A percentile compares a stretch with the other conserved stretches of the same genome.
These are phyloP conservation scores for Aurelia coerulea DNA, from an alignment of 30 jellyfish, hydroid and myxozoan species.

Conservation along the genomic window DNA sequence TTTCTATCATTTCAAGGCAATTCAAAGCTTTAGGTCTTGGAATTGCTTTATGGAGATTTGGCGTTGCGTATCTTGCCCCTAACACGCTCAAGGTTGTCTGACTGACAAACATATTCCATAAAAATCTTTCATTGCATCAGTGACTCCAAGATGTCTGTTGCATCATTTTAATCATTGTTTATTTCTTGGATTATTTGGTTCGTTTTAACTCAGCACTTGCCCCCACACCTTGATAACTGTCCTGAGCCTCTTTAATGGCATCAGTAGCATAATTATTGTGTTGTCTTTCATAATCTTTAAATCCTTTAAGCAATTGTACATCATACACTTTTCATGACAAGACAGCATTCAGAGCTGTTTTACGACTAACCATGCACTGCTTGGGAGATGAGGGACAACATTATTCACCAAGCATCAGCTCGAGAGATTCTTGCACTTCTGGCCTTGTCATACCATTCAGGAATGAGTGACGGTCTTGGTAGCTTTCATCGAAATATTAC, in stretches of 20 bases:
- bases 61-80: conserved; percentile 13
- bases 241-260: background rate
- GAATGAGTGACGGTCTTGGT: too few species aligned
- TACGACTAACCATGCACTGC: too few species aligned
- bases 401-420: conserved; percentile 33
- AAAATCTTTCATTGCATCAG: background rate
- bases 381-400: too few species aligned
- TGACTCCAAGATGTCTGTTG: background rate
- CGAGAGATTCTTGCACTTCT: conserved; percentile 51
- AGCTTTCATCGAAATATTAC: too few species aligned
- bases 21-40: too few species aligned
- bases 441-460: conserved; percentile 46
- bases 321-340: too few species aligned
- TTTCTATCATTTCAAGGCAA: too few species aligned
- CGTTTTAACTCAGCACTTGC: background rate
- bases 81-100: conserved; percentile 14
- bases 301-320: too few species aligned
- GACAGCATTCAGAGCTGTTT: too few species aligned
- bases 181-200: background rate
- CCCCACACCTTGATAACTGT: background rate
- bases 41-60: too few species aligned
- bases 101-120: conserved; percentile 17
- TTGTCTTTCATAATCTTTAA: conserved; percentile 17
- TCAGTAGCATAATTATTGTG: conserved; percentile 10
- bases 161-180: too few species aligned